Percentiles rank a stretch among this genome's conserved stretches.
phyloP scores from a whole-genome alignment of 2,888 invertebrate species.

The Chironomus tentans region DNA sequence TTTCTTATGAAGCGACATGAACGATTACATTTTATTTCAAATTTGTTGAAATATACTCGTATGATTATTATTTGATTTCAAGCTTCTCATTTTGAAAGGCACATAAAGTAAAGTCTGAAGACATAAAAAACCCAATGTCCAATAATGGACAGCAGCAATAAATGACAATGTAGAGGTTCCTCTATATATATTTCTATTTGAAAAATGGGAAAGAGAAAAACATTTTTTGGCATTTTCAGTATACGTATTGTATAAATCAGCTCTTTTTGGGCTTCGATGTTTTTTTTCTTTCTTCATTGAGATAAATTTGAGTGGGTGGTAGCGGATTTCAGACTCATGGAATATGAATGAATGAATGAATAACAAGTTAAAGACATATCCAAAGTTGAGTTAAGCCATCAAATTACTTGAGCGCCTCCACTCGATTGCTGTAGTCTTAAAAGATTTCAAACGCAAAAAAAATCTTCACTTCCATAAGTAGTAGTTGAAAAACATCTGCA shows the following conservation, averaged over 20 bases:
- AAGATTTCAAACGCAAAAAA: slow-evolving; percentile 4
- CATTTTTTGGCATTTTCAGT: too few relatives aligned
- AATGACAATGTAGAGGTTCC: too few relatives aligned
- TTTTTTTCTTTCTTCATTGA: background rate
- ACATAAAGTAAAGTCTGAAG: background rate
- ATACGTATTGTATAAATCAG: background rate
- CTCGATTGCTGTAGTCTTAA: background rate
- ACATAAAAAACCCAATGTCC: background rate
- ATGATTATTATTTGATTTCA: too few relatives aligned
- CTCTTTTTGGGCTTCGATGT: background rate
- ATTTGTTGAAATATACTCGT: too few relatives aligned
- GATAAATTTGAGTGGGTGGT: slow-evolving; percentile 10
- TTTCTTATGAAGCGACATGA: too few relatives aligned
- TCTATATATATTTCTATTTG: too few relatives aligned
- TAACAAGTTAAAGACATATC: slow-evolving; percentile 19
- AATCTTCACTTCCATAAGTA: background rate
- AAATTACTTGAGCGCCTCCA: slow-evolving; percentile 1
- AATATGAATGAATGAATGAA: background rate
- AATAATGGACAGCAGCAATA: background rate
- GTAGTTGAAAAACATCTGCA: slow-evolving; percentile 3
- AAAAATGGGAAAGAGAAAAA: too few relatives aligned
- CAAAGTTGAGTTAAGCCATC: background rate
- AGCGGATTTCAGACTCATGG: background rate
- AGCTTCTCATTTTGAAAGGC: too few relatives aligned
- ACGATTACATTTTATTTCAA: too few relatives aligned